A percentile compares a stretch with the other conserved stretches of the same genome.
phyloP scores from a whole-genome alignment of 2,113 vertebrate species.

The Odocoileus virginianus region DNA sequence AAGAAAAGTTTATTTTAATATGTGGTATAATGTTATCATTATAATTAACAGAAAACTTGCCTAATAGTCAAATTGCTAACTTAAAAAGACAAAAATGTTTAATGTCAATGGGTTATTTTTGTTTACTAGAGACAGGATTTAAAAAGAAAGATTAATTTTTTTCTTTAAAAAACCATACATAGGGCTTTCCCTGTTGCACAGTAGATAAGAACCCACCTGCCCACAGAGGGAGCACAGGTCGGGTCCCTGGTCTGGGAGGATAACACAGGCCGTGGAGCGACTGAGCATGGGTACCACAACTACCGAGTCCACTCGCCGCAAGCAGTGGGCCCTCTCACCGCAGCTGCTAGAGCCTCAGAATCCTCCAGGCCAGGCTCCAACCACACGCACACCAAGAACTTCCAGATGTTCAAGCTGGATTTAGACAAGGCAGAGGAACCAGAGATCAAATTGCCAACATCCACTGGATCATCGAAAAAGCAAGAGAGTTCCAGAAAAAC shows the following conservation, averaged over 20 bases:
- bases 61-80: neutral
- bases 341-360: accelerated
- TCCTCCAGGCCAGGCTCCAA: neutral
- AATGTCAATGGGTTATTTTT: neutral
- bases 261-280: accelerated
- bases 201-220: neutral
- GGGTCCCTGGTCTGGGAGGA: neutral
- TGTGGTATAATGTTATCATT: neutral
- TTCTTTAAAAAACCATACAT: neutral
- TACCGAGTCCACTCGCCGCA: accelerated
- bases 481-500: neutral
- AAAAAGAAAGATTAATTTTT: neutral
- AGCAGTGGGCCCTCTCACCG: accelerated
- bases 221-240: neutral
- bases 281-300: accelerated
- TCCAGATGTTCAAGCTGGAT: accelerated
- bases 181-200: neutral
- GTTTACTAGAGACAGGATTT: neutral
- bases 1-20: neutral
- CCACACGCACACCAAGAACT: accelerated
- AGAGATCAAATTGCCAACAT: neutral
- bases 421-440: neutral
- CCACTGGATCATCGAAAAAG: accelerated
- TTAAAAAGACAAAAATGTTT: neutral
- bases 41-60: neutral